Percentiles rank a stretch among this genome's conserved stretches.
Evolutionary conservation across 2,797 vertebrate genomes (phyloP).

Genomic region (Trematomus bernacchii): DNA sequence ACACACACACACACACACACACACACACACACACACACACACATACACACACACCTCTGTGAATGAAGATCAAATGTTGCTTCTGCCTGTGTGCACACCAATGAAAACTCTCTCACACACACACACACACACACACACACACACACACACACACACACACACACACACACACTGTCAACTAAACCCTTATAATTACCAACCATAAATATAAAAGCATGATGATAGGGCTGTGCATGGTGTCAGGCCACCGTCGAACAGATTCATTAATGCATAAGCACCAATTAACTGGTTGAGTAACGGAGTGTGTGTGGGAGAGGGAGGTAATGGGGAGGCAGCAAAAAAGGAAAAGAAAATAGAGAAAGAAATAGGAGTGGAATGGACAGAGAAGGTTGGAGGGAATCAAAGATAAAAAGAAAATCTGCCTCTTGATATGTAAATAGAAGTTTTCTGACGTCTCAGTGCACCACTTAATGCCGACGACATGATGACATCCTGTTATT

Average conservation of each 20-base stretch:
- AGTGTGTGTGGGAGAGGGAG: neutral
- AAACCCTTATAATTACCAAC: conserved; percentile 66
- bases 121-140: neutral
- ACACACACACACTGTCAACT: conserved; percentile 18
- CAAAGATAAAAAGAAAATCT: conserved; percentile 1
- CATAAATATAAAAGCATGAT: conserved; percentile 72
- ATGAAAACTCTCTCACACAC: too few species aligned
- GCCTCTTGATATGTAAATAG: conserved; percentile 42
- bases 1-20: neutral
- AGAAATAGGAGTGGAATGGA: conserved; percentile 9
- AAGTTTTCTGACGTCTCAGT: conserved; percentile 46
- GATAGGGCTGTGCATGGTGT: conserved; percentile 61
- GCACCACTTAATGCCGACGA: conserved; percentile 70
- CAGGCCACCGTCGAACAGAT: conserved; percentile 65
- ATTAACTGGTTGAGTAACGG: conserved; percentile 58
- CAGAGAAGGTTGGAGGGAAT: conserved; percentile 12
- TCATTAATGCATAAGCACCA: conserved; percentile 78
- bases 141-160: neutral
- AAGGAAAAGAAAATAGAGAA: conserved; percentile 1
- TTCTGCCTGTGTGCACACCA: too few species aligned
- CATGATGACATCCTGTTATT: conserved; percentile 70
- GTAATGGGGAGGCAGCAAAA: neutral
- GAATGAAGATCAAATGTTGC: too few species aligned
- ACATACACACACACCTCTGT: conserved; percentile 1
- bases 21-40: neutral